Evolutionary conservation across 2,797 vertebrate species (phyloP), one percentile per base, ranked within the genome.

Genomic region (Rallus crepitans): DNA sequence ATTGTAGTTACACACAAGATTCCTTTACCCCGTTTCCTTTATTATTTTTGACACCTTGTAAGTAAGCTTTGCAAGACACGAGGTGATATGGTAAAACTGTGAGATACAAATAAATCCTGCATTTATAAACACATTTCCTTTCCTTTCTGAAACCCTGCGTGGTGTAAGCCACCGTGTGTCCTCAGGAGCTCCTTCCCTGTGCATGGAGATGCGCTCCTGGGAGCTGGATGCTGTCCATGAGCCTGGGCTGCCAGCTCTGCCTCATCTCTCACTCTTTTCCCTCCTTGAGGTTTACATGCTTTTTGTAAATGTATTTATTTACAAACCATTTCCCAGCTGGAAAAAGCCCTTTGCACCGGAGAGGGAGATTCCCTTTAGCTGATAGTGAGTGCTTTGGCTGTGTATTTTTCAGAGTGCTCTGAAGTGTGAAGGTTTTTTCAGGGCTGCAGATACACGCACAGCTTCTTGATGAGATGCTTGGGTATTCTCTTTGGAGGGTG

Each of bases 321-420:
- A 77, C 75, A 89, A 85, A 87, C 81, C 55, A 15, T 82, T 90
- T 84, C 52, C 81, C 40, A 61, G 57, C 88, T 93, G 70, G 81
- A 89, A 82, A 30, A 85, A 94, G 71, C 40, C 88, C 61, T 94
- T 81, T 91, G 60, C 81, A 48, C 50, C 3, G 1, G 40, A 72
- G 81, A 65, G 37, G 71, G 88, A 93, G 83, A 78, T 92, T 85
- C 83, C 57, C 45, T 92, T 77, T 73, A 75, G 53, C 78, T 87
- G 75, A 82, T 30, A 71, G 78, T 1, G 0, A 82, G 69, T 68
- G 68, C 81, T 87, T 73, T 90, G 83, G 40, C 50, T 95, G 71
- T 89, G 57, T 93, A 17, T 94, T 97, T 96, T 92, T 94, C 68
- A 77, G 90, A 90, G 88, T 2, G 35, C 88, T 96, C 81, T 94